Evolutionary conservation across 2,888 invertebrate genomes (phyloP).

Genomic region (Cantharis rufa): DNA sequence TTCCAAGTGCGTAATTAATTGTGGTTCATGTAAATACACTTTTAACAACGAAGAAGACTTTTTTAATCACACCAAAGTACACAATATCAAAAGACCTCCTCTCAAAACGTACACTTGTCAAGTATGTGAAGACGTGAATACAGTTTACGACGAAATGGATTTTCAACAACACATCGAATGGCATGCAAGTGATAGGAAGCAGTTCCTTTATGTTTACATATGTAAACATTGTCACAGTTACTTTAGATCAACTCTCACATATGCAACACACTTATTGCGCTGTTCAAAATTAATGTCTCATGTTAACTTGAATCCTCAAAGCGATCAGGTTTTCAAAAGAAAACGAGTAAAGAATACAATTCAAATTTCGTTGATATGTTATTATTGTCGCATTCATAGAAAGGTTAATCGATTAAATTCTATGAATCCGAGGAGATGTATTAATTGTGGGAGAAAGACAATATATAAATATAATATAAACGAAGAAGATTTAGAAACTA

Average conservation of each 20-base stretch:
- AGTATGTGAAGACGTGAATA: slow-evolving; percentile 38
- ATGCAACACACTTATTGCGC: slow-evolving; percentile 43
- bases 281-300: slow-evolving; percentile 36
- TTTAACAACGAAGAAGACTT: slow-evolving; percentile 55
- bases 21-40: slow-evolving; percentile 55
- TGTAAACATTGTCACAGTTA: slow-evolving; percentile 50
- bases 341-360: background rate
- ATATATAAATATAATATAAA: slow-evolving; percentile 1
- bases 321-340: background rate
- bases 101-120: slow-evolving; percentile 38
- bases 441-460: background rate
- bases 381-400: slow-evolving; percentile 19
- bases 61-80: slow-evolving; percentile 52
- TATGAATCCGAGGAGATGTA: background rate
- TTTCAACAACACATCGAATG: slow-evolving; percentile 43
- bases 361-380: slow-evolving; percentile 15
- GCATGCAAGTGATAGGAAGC: slow-evolving; percentile 43
- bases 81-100: slow-evolving; percentile 23
- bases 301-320: background rate
- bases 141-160: slow-evolving; percentile 31
- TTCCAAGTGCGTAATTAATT: slow-evolving; percentile 51
- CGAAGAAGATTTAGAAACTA: background rate
- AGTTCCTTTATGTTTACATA: slow-evolving; percentile 49
- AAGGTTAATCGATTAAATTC: background rate
- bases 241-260: slow-evolving; percentile 48